Evolutionary conservation across 2,888 invertebrate genomes (phyloP).

Genomic region (Tetragnatha montana): DNA sequence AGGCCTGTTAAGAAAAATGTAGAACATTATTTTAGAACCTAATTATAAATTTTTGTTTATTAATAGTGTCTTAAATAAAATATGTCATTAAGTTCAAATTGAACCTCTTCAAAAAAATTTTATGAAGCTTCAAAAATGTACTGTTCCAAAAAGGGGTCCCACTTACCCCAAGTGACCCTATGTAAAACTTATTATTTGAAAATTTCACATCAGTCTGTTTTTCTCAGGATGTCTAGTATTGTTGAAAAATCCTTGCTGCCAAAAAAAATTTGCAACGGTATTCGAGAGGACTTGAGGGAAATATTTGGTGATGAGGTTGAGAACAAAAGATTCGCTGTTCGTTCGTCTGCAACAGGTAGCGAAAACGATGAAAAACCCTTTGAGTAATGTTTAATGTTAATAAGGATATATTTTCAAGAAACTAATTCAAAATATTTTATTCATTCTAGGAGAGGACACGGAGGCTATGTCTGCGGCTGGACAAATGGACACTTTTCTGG

Average conservation of each 20-base stretch:
- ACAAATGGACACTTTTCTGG: conserved; percentile 87
- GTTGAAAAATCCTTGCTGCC: conserved; percentile 28
- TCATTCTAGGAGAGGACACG: conserved; percentile 83
- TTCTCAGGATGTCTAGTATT: conserved; percentile 8
- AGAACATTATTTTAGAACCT: no score
- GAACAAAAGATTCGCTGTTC: conserved; percentile 30
- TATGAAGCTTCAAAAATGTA: no score
- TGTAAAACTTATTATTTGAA: neutral
- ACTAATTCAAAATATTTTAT: neutral
- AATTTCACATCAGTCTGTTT: neutral
- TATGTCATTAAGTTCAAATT: no score
- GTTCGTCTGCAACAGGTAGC: conserved; percentile 63
- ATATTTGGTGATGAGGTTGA: conserved; percentile 22
- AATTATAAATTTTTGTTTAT: no score
- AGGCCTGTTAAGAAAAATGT: no score
- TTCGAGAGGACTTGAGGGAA: conserved; percentile 19
- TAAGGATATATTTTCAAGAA: neutral
- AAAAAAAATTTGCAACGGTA: conserved; percentile 23
- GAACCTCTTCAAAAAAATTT: no score
- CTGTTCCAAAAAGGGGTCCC: no score
- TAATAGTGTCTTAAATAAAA: no score
- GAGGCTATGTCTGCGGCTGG: conserved; percentile 88
- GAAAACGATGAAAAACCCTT: neutral
- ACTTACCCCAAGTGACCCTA: no score
- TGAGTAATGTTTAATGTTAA: neutral